phyloP scores from a whole-genome alignment of 2,113 vertebrate genomes.

The Datnioides undecimradiatus region DNA sequence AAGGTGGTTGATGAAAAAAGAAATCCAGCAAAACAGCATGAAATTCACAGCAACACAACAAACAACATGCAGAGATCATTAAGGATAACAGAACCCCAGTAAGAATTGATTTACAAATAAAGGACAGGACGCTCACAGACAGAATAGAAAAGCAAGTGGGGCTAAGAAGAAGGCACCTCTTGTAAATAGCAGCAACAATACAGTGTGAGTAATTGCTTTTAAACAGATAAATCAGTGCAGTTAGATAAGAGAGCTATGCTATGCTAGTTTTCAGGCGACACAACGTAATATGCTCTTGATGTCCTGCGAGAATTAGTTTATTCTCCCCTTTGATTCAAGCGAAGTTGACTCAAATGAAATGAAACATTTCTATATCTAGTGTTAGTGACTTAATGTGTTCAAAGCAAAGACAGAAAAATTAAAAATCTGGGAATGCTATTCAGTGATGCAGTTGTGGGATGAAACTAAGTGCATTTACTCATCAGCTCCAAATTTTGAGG shows the following conservation, averaged over 20 bases:
- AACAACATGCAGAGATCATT: slow-evolving; percentile 2
- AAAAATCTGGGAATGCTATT: no score
- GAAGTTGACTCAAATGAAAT: no score
- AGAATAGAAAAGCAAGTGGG: not conserved
- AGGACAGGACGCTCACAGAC: not conserved
- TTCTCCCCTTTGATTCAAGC: not conserved
- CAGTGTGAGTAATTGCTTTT: slow-evolving; percentile 12
- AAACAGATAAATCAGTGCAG: not conserved
- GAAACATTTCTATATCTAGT: no score
- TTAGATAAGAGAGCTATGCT: not conserved
- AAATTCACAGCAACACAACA: not conserved
- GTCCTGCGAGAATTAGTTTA: not conserved
- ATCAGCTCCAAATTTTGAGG: no score
- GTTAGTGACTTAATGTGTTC: no score
- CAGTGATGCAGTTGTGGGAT: no score
- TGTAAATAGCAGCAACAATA: not conserved
- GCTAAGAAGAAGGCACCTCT: not conserved
- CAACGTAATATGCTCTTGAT: not conserved
- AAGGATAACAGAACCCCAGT: not conserved
- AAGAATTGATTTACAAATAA: slow-evolving; percentile 9
- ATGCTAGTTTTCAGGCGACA: not conserved
- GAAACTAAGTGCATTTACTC: no score
- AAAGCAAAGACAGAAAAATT: no score
- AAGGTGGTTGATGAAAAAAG: no score
- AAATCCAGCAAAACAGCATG: not conserved